These are phyloP conservation scores for Heliocidaris tuberculata DNA, from an alignment of 35 echinoderm and acorn worm species.

Conservation along the genomic window DNA sequence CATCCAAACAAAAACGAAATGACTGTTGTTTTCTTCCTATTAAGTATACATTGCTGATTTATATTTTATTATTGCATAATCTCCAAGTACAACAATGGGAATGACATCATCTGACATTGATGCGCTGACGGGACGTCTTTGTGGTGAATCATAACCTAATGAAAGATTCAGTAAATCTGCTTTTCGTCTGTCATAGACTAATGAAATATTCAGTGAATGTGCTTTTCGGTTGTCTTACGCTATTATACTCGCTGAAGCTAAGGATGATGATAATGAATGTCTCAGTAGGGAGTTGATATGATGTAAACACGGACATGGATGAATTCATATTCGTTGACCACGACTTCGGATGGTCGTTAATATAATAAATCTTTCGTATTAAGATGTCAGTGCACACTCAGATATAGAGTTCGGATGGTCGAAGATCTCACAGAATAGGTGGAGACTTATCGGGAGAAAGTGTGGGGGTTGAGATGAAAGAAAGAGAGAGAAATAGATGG, in stretches of 20 bases:
- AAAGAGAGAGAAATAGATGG: too few relatives aligned
- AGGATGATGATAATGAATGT: background rate
- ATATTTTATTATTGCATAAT: too few relatives aligned
- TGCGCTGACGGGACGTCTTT: background rate
- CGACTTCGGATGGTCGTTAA: background rate
- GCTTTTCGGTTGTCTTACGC: background rate
- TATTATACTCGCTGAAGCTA: background rate
- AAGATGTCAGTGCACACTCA: background rate
- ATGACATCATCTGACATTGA: background rate
- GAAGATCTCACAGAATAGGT: background rate
- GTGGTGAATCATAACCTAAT: background rate
- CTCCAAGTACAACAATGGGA: too few relatives aligned
- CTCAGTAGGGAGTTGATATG: background rate
- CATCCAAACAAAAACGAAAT: too few relatives aligned
- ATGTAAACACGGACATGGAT: background rate
- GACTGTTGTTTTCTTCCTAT: too few relatives aligned
- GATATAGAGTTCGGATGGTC: background rate
- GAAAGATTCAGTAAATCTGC: background rate
- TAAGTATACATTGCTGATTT: too few relatives aligned
- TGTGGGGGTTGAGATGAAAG: too few relatives aligned
- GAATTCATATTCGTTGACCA: background rate
- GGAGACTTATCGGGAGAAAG: too few relatives aligned
- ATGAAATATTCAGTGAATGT: background rate
- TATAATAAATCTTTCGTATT: background rate
- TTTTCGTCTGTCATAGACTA: background rate